A percentile compares a stretch with the other conserved stretches of the same genome.
These are phyloP conservation scores for Drosophila mimica DNA, from an alignment of 2,888 invertebrate genomes.

Conservation along the genomic window DNA sequence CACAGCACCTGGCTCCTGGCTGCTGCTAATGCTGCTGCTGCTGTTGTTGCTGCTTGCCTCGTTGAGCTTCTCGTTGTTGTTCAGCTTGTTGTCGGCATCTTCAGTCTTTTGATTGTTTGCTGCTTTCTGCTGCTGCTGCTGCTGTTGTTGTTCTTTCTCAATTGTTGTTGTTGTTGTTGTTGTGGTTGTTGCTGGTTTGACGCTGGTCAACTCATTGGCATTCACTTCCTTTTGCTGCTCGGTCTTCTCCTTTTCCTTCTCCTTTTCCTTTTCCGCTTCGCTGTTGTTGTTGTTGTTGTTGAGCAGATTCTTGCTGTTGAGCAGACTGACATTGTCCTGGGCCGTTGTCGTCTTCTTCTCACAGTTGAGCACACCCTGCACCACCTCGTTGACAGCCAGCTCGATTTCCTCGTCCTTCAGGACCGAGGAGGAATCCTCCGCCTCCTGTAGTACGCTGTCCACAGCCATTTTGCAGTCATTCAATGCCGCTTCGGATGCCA, in stretches of 20 bases:
- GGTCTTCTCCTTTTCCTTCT: not conserved
- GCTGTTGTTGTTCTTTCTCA: slow-evolving; percentile 10
- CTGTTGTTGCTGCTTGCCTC: slow-evolving; percentile 71
- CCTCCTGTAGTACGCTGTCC: slow-evolving; percentile 70
- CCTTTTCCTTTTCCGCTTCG: slow-evolving; percentile 21
- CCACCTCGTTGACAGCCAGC: slow-evolving; percentile 86
- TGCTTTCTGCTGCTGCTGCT: slow-evolving; percentile 41
- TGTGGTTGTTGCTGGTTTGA: slow-evolving; percentile 11
- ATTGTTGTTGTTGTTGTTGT: slow-evolving; percentile 5
- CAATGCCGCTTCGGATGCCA: slow-evolving; percentile 86
- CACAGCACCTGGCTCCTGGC: slow-evolving; percentile 1
- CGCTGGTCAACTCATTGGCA: slow-evolving; percentile 66
- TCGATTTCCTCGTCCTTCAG: slow-evolving; percentile 86
- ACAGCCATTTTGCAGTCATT: slow-evolving; percentile 84
- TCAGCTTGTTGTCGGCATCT: slow-evolving; percentile 81
- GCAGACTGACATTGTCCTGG: slow-evolving; percentile 73
- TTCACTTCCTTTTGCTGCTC: slow-evolving; percentile 60
- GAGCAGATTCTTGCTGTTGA: slow-evolving; percentile 82
- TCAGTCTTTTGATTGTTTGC: slow-evolving; percentile 85
- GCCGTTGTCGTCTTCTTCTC: slow-evolving; percentile 75
- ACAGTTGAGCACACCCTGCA: slow-evolving; percentile 85
- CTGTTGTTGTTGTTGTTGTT: slow-evolving; percentile 76
- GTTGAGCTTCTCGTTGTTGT: slow-evolving; percentile 70
- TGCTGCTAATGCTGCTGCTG: slow-evolving; percentile 21
- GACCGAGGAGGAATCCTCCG: slow-evolving; percentile 84